Base-by-base conservation (phyloP, 1,140 invertebrate species). In the Drosophila trapezifrons region DNA sequence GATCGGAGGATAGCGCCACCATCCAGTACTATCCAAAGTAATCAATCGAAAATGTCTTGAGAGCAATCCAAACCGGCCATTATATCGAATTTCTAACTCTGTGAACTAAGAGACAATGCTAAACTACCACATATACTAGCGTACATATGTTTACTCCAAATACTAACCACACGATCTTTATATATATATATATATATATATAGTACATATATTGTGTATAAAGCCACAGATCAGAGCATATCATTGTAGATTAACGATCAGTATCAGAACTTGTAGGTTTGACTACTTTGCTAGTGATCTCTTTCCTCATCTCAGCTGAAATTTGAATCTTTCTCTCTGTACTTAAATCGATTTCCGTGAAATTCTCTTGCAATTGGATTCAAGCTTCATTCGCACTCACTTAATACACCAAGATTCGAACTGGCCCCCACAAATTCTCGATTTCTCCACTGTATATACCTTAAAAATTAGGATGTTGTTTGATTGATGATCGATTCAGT, bases 21-120 rank as follows among this genome's bases (percentile, higher is more conserved):
- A 72, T 32, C 27, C 60, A 54, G 18, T 78, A 79, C 59, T 85
- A 80, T 80, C 57, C 76, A 51, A 87, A 87, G 84, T 87, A 89
- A 86, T 42, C 29, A 54, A 65, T 57, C 46, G 32, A 58, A 38
- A 69, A 64, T 76, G 72, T 58, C 38, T 35, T 57, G 46, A 64
- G 71, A 37, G 51, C 51, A 87, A 83, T 57, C 57, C 64, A 84
- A 67, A 72, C 85, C 85, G 84, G 80, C 84, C 84, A 89, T 75
- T 69, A 62, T 72, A 62, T 72, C 84, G 84, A 87, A 84, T 89
- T 90, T 84, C 69, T 18, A 75, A 67, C 77, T 71, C 47, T 70
- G 62, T 64, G 55, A 54, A 56, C 37, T n/a, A 47, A 47, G 17
- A 58, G 47, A 58, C 55, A 52, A 52, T 18, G 37, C 43, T 32